Evolutionary conservation across 2,797 vertebrate species (phyloP).

Genomic region (Mormyrops boulengeri): DNA sequence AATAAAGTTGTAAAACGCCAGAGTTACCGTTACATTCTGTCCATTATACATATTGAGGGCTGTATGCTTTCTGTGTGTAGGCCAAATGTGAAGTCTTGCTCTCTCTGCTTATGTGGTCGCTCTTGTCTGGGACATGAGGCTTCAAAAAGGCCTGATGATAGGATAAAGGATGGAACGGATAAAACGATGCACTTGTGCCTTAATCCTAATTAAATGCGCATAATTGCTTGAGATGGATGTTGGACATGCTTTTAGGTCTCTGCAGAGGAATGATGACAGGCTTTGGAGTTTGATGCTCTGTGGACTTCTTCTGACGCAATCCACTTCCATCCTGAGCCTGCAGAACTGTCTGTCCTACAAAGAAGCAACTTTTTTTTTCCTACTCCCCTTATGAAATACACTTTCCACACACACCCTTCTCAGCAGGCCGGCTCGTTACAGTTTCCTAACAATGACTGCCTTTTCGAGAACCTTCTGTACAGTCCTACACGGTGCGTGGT

Average conservation of each 20-base stretch:
- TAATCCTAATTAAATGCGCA: background rate
- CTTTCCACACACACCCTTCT: background rate
- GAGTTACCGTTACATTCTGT: background rate
- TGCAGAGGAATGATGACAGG: background rate
- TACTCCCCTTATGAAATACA: background rate
- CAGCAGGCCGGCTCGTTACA: background rate
- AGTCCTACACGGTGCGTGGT: background rate
- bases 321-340: background rate
- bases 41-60: background rate
- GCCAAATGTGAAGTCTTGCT: background rate
- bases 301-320: background rate
- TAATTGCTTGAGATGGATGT: background rate
- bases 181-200: background rate
- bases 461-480: slow-evolving; percentile 1
- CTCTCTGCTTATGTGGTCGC: background rate
- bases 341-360: background rate
- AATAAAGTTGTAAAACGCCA: background rate
- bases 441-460: background rate
- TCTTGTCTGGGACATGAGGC: background rate
- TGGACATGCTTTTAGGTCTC: background rate
- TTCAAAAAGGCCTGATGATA: background rate
- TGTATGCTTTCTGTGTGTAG: background rate
- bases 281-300: background rate
- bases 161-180: background rate
- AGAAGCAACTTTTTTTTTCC: background rate